Conservation (phyloP, 2,113 vertebrate species). For the Eolophus roseicapilla region DNA sequence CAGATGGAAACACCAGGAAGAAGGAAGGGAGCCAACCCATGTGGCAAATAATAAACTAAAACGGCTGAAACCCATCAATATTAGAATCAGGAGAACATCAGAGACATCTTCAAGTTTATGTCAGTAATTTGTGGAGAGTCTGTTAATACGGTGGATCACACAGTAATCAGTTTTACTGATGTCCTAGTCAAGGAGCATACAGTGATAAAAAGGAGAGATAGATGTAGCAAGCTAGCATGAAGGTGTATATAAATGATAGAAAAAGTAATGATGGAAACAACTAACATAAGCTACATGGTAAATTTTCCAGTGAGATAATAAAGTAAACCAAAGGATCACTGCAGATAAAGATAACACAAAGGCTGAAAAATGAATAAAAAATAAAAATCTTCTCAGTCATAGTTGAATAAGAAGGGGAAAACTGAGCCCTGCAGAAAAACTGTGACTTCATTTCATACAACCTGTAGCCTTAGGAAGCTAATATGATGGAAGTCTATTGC, state of each 20-base stretch:
- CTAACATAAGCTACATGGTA: background rate
- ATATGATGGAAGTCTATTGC: background rate
- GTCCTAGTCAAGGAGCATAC: background rate
- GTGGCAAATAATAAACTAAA: slow-evolving; percentile 1
- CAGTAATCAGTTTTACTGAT: background rate
- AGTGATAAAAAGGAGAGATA: background rate
- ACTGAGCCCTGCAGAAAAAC: background rate
- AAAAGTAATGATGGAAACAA: background rate
- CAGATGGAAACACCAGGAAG: background rate
- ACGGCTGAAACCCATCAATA: background rate
- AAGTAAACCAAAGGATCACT: background rate
- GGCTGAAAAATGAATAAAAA: background rate
- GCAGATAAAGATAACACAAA: background rate
- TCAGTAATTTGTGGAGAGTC: background rate
- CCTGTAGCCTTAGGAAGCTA: background rate
- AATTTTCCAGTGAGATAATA: background rate
- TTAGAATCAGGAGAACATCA: background rate
- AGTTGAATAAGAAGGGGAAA: background rate
- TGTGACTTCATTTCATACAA: background rate
- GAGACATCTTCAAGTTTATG: background rate
- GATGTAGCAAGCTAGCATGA: background rate
- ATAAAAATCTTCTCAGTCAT: background rate
- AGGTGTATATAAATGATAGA: background rate
- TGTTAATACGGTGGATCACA: background rate
- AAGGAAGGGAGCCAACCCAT: background rate